A percentile compares a stretch with the other conserved stretches of the same genome.
Evolutionary conservation across 2,113 vertebrate species (phyloP).

Genomic region (Aspiorhynchus laticeps): DNA sequence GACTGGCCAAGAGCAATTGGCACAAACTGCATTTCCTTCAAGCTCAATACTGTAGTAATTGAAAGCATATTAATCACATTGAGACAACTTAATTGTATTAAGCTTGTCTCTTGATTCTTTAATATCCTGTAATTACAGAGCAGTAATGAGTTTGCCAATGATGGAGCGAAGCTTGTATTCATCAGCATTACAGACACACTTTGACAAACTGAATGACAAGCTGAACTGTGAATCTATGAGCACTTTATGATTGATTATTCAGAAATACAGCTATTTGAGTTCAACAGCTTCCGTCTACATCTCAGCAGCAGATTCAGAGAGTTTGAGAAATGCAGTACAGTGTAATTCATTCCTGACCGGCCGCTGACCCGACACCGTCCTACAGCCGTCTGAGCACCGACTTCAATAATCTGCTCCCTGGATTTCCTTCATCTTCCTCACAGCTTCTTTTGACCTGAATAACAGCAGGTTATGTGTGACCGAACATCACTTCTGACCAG

Average conservation of each 20-base stretch:
- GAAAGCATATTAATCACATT: not conserved
- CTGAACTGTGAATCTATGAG: not conserved
- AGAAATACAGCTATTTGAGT: not conserved
- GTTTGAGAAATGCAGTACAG: not conserved
- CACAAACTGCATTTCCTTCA: too few relatives aligned
- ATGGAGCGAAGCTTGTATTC: not conserved
- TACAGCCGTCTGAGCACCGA: not conserved
- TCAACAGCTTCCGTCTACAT: not conserved
- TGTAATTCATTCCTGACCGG: not conserved
- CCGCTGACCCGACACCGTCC: not conserved
- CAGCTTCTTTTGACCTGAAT: conserved; percentile 14
- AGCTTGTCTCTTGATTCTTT: not conserved
- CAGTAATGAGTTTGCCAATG: not conserved
- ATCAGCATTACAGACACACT: not conserved
- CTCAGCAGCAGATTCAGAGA: not conserved
- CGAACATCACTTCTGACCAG: not conserved
- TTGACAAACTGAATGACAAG: not conserved
- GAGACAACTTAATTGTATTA: not conserved
- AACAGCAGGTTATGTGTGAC: conserved; percentile 10
- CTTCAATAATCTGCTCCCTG: not conserved
- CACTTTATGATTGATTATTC: not conserved
- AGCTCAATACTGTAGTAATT: too few relatives aligned
- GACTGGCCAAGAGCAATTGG: too few relatives aligned
- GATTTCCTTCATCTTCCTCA: conserved; percentile 3
- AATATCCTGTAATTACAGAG: not conserved